Conservation (phyloP, 2,888 invertebrate genomes). For the Myopa testacea region DNA sequence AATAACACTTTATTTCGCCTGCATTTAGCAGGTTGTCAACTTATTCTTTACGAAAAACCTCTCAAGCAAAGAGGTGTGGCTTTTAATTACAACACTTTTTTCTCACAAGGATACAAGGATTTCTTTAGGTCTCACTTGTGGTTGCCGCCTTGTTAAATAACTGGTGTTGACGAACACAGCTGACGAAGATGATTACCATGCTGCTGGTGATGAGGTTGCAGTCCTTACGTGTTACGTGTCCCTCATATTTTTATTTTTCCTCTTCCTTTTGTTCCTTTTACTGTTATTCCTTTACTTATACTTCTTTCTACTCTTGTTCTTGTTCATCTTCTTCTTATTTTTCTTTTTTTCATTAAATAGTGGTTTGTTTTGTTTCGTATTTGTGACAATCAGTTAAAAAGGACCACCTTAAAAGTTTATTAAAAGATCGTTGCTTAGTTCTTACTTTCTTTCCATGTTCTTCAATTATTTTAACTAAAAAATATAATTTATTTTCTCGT, state of each 20-base stretch:
- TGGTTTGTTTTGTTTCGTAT: not conserved
- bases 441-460: no score
- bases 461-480: no score
- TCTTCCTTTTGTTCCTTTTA: no score
- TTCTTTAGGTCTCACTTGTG: not conserved
- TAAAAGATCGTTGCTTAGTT: no score
- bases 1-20: not conserved
- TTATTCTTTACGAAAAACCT: not conserved
- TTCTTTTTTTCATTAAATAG: no score
- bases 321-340: no score
- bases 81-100: not conserved
- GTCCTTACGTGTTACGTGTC: no score
- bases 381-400: not conserved
- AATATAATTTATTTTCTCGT: no score
- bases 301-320: no score
- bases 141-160: conserved; percentile 1
- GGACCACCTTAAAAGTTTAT: no score
- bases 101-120: not conserved
- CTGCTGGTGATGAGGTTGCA: not conserved
- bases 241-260: no score
- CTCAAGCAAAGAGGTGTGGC: not conserved
- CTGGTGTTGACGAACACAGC: not conserved
- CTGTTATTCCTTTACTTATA: no score
- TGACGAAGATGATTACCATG: not conserved
- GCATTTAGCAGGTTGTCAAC: conserved; percentile 10